Evolutionary conservation across 2,113 vertebrate genomes (phyloP).

Genomic region (Tylochromis polylepis): DNA sequence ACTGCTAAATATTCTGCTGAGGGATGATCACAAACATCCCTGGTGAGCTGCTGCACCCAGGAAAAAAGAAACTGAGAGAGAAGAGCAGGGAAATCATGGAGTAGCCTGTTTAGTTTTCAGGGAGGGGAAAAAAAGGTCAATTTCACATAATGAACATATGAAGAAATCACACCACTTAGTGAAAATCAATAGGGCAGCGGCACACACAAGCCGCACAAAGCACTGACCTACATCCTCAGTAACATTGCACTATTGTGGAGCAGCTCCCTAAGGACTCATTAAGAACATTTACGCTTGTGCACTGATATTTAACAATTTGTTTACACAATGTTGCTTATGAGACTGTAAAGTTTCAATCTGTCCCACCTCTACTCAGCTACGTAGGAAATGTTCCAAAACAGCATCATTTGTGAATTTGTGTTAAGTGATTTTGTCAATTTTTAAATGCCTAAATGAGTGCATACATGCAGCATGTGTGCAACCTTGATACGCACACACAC

Average conservation of each 20-base stretch:
- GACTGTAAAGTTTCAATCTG: slow-evolving; percentile 48
- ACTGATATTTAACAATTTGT: slow-evolving; percentile 71
- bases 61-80: background rate
- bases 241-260: slow-evolving; percentile 67
- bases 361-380: background rate
- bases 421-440: background rate
- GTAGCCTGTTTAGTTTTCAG: background rate
- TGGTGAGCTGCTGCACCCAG: background rate
- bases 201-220: slow-evolving; percentile 23
- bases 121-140: background rate
- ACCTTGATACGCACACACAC: background rate
- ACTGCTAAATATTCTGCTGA: background rate
- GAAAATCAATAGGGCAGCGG: background rate
- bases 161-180: slow-evolving; percentile 1
- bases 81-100: background rate
- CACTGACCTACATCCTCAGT: slow-evolving; percentile 69
- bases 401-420: background rate
- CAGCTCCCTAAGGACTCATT: slow-evolving; percentile 65
- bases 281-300: slow-evolving; percentile 58
- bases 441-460: background rate
- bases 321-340: slow-evolving; percentile 61
- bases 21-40: background rate
- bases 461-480: background rate
- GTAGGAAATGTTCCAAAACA: background rate
- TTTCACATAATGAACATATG: slow-evolving; percentile 2